phyloP scores from a whole-genome alignment of 1,140 invertebrate genomes.

The Drosophila nigrodunni region DNA sequence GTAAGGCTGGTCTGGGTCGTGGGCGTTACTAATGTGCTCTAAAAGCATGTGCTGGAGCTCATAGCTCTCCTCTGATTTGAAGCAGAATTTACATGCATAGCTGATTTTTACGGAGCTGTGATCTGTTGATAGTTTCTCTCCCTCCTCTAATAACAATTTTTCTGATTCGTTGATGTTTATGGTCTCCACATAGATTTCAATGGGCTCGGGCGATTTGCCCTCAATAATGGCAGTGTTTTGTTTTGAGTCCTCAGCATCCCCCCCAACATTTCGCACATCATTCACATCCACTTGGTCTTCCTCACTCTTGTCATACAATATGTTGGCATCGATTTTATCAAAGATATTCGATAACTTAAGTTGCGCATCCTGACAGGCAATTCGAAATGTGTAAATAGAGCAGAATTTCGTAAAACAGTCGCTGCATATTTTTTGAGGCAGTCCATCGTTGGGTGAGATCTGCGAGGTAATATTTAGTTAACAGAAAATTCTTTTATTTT shows the following conservation, averaged over 20 bases:
- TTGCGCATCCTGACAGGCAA: conserved; percentile 76
- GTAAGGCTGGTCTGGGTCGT: conserved; percentile 71
- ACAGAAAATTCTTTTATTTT: neutral
- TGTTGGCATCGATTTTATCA: conserved; percentile 77
- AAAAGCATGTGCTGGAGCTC: conserved; percentile 69
- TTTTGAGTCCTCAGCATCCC: conserved; percentile 30
- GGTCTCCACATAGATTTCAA: conserved; percentile 61
- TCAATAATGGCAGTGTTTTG: conserved; percentile 65
- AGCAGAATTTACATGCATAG: conserved; percentile 76
- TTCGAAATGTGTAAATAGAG: conserved; percentile 71
- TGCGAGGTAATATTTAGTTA: conserved; percentile 10
- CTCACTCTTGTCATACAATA: conserved; percentile 54
- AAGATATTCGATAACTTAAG: conserved; percentile 74
- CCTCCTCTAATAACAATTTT: conserved; percentile 15
- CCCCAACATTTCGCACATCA: neutral
- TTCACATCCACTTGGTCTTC: conserved; percentile 9
- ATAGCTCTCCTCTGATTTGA: conserved; percentile 63
- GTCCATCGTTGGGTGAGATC: conserved; percentile 76
- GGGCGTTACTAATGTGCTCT: conserved; percentile 67
- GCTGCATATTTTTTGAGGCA: conserved; percentile 79
- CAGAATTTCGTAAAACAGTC: conserved; percentile 82
- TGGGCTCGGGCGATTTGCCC: conserved; percentile 28
- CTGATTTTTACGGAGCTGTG: conserved; percentile 50
- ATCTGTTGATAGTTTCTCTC: conserved; percentile 26
- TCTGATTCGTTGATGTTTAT: conserved; percentile 47